These are phyloP conservation scores for Hetaerina titia DNA, from an alignment of 2,888 invertebrate species.

Conservation along the genomic window DNA sequence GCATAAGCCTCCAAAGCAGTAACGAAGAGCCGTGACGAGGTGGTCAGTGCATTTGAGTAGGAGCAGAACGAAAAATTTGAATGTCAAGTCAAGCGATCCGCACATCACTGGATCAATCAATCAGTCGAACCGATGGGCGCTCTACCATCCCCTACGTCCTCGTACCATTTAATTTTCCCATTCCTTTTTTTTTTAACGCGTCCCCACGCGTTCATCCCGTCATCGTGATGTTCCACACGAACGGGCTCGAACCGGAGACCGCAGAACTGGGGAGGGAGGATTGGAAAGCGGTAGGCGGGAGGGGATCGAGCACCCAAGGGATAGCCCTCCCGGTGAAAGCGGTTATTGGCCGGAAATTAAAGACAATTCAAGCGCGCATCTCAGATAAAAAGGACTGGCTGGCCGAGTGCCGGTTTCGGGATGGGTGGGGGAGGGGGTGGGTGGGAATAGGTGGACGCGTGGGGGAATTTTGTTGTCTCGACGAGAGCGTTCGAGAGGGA, in stretches of 20 bases:
- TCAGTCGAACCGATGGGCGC: background rate
- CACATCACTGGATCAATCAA: background rate
- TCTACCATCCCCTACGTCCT: background rate
- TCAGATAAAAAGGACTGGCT: conserved; percentile 35
- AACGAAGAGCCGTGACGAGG: no score
- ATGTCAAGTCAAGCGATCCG: background rate
- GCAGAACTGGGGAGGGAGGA: background rate
- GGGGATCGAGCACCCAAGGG: background rate
- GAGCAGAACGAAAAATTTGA: background rate
- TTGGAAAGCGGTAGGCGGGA: background rate
- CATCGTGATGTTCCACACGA: background rate
- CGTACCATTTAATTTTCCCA: background rate
- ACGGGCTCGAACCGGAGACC: background rate
- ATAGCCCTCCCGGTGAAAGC: background rate
- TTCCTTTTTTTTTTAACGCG: background rate
- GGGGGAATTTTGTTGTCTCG: conserved; percentile 3
- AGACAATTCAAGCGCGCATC: conserved; percentile 55
- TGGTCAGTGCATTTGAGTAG: background rate
- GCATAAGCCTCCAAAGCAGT: no score
- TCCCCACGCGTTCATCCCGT: background rate
- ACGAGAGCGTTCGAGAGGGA: background rate
- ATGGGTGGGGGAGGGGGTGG: background rate
- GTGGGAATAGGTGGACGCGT: background rate
- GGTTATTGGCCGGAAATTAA: conserved; percentile 67
- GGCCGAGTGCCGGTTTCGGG: background rate